Base-by-base conservation (phyloP, 1,140 invertebrate genomes). In the Drosophila pseudoobscura region DNA sequence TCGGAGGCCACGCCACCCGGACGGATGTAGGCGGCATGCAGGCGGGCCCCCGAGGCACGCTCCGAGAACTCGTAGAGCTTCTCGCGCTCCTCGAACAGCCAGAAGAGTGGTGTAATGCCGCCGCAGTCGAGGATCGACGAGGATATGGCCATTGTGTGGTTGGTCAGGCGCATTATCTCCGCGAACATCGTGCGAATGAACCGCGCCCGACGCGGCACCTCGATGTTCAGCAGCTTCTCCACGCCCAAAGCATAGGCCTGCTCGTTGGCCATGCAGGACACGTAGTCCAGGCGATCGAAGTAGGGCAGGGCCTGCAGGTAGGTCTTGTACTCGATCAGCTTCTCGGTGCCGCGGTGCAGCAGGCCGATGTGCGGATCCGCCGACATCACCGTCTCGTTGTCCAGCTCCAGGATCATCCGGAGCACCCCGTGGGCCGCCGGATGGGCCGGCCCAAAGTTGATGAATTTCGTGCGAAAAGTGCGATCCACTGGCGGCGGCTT, bases 51-150 rank as follows among this genome's bases (percentile, higher is more conserved):
- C 20, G 95, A 96, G 1, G 95, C 96, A 69, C 96, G 92, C 82
- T 97, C 96, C 90, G 96, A 97, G 90, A 97, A 97, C 91, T 97
- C 96, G 93, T 96, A 96, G 75, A 97, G 91, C 93, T 97, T 97
- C 91, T 97, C 96, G 72, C 96, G 93, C 91, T 97, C 96, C 89
- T 97, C 96, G 92, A 97, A 97, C 35, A 97, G 91, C 96, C 96
- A 97, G 88, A 97, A 97, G 80, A 97, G 96, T 6, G 96, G 97
- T 6, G 96, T 97, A 71, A 97, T 93, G n/a, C 95, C 96, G 22
- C 96, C 96, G 60, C 96, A 92, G 91, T 97, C 96, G 45, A 97
- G 90, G 22, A 95, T 94, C 75, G 97, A 95, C 0, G 95, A 94
- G 2, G 94, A 94, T 54, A 97, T 89, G 41, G 93, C 95, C 95